Percentiles rank a stretch among this genome's conserved stretches.
Conservation (phyloP, 1,140 invertebrate genomes). For the Drosophila paulistorum region DNA sequence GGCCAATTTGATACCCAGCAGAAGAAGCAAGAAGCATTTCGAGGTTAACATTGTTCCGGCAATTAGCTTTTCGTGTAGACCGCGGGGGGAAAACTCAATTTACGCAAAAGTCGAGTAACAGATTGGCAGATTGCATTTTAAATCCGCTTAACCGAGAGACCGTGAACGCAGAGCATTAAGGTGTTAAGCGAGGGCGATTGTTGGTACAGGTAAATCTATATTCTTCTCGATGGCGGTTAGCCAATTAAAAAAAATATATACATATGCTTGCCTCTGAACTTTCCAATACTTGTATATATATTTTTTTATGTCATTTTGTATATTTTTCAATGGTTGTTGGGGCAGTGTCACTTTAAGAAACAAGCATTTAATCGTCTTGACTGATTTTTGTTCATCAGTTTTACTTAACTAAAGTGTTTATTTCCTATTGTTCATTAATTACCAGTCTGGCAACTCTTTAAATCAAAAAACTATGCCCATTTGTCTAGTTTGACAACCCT, state of each 20-base stretch:
- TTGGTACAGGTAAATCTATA: neutral
- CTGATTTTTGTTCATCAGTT: no score
- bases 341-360: no score
- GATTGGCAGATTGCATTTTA: constrained; percentile 42
- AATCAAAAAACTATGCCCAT: no score
- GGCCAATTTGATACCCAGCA: constrained; percentile 22
- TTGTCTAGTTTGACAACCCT: no score
- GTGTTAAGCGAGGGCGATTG: constrained; percentile 10
- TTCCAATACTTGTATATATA: constrained; percentile 32
- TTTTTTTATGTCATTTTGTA: neutral
- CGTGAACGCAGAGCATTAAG: constrained; percentile 13
- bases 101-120: constrained; percentile 65
- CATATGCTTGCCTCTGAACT: constrained; percentile 16
- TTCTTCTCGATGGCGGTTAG: constrained; percentile 45
- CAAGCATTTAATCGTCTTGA: no score
- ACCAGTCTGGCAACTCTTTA: no score
- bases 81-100: constrained; percentile 63
- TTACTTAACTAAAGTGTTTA: no score
- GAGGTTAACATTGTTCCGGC: constrained; percentile 66
- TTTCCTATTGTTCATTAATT: no score
- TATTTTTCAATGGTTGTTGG: no score
- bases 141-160: constrained; percentile 34
- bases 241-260: constrained; percentile 63
- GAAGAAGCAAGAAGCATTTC: constrained; percentile 45
- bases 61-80: constrained; percentile 60